Base-by-base conservation (phyloP, 2,888 invertebrate species). In the Mantis religiosa region DNA sequence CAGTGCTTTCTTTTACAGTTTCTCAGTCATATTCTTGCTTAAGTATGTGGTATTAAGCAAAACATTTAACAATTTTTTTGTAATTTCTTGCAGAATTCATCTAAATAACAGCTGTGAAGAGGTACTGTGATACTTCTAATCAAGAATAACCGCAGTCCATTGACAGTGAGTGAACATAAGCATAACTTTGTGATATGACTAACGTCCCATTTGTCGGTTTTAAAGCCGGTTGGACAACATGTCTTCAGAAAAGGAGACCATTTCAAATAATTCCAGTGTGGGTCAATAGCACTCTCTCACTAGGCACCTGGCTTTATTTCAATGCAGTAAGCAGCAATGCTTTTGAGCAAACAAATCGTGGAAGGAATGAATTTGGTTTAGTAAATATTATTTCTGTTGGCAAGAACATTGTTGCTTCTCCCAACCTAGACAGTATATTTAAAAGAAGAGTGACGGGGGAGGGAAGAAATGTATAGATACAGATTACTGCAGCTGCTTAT, bases 111-210 rank as follows among this genome's bases (percentile, higher is more conserved):
- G 54, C n/a, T n/a, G 12, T 87, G 87, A 87, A 87, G 85, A 85
- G 86, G 88, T 88, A 86, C 88, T 86, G 82, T 82, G 82, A 54
- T 86, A 54, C 85, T 41, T 41, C 82, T 83, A 12, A 85, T 30
- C 83, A 54, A 82, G 83, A 82, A 86, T 88, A 88, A 81, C 88
- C 82, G 71, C 85, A 88, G 85, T 86, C 30, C 71, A 88, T 71
- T 25, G 54, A 27, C 88, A 86, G 88, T 86, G 88, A 86, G 82
- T 85, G 85, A 81, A 47, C n/a, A 87, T 82, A 87, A 87, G 87
- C 82, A 87, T 87, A 87, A 87, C 87, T 88, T 88, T 88, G 88
- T 88, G 88, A 88, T 88, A 88, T 54, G 82, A 88, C 86, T 88
- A 86, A 88, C 86, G 85, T 85, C 86, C 88, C 71, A 28, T 82